Evolutionary conservation across 2,797 vertebrate genomes (phyloP), one percentile per base, ranked within the genome.

Genomic region (Gymnopithys bicolor): DNA sequence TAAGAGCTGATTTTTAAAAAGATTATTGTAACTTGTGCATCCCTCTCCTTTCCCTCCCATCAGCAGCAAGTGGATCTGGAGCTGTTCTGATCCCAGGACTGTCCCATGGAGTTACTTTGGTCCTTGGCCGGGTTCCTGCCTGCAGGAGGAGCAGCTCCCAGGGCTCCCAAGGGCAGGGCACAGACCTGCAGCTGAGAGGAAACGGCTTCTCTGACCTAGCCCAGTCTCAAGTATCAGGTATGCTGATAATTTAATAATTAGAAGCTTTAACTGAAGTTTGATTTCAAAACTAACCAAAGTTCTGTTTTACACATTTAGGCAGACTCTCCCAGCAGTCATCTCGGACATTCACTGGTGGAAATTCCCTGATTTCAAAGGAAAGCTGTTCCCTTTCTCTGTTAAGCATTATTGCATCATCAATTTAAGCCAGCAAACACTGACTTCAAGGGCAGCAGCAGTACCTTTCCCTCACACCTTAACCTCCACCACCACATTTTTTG

Each of bases 61-160:
- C n/a, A 74, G 43, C 7, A 2, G 30, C 27, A 16, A 10, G 28
- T 4, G 19, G 59, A 28, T 6, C 58, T 21, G 19, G 59, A 33
- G 8, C 53, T 21, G 19, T 7, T 4, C 3, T 6, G 30, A 41
- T 4, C 12, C 37, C 8, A 14, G 45, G 43, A 32, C 0, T 32
- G 48, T 12, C n/a, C 0, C 0, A 4, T 1, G 6, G 35, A 6
- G 10, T 30, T 1, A 5, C 60, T 10, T 0, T 9, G 35, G 11
- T 9, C 64, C 60, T 28, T 11, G 64, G 27, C 35, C 12, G 62
- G 46, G 33, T 37, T 2, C 5, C 12, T 6, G 43, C 19, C 5
- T 1, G 4, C 45, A 53, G 21, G 28, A 49, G 58, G n/a, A 82
- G 19, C 39, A 21, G 24, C 67, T 35, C 53, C 68, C 59, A 27